These are phyloP conservation scores for Arothron firmamentum DNA, from an alignment of 2,113 vertebrate genomes.

Conservation along the genomic window DNA sequence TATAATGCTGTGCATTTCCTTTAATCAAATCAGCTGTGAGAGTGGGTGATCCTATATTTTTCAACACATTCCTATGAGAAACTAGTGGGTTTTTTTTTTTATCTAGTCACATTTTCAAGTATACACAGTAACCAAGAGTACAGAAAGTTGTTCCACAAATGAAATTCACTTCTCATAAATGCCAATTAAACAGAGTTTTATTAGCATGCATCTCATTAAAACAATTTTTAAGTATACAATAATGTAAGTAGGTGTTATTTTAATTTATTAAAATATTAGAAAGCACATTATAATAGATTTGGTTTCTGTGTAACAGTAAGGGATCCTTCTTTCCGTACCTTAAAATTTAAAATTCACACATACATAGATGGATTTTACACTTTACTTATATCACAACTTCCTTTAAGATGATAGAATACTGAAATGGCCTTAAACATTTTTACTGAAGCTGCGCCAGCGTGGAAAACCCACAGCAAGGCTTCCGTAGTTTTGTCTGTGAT, in stretches of 20 bases:
- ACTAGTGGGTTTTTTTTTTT: not conserved
- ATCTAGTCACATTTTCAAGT: not conserved
- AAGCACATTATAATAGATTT: too few species aligned
- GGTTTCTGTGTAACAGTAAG: too few species aligned
- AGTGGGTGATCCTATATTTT: not conserved
- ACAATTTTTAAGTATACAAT: not conserved
- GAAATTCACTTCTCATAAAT: not conserved
- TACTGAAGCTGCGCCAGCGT: not conserved
- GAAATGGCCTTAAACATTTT: not conserved
- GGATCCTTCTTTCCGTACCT: too few species aligned
- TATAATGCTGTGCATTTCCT: slow-evolving; percentile 25
- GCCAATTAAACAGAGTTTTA: not conserved
- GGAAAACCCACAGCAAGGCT: not conserved
- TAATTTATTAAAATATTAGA: not conserved
- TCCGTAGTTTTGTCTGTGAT: slow-evolving; percentile 31
- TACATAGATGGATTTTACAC: too few species aligned
- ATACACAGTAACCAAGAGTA: not conserved
- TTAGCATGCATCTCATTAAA: not conserved
- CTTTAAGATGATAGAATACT: not conserved
- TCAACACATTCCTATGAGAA: slow-evolving; percentile 6
- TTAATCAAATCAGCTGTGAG: not conserved
- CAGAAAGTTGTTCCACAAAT: not conserved
- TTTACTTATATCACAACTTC: too few species aligned
- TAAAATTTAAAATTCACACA: too few species aligned
- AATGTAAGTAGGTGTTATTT: not conserved